Evolutionary conservation across 2,113 vertebrate species (phyloP).

Genomic region (Oryctolagus cuniculus): mOryCun1.1 NC_091453.1:79108001-79108500

Average conservation of each 20-base stretch:
- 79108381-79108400: slow-evolving; percentile 44
- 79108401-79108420: background rate
- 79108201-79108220: background rate
- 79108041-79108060: background rate
- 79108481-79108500: slow-evolving; percentile 32
- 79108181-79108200: background rate
- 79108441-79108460: background rate
- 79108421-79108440: slow-evolving; percentile 8
- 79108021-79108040: background rate
- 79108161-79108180: background rate
- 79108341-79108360: background rate
- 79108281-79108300: background rate
- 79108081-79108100: background rate
- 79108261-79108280: background rate
- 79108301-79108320: background rate
- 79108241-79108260: background rate
- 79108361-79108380: slow-evolving; percentile 14
- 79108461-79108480: background rate
- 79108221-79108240: background rate
- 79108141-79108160: background rate
- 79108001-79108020: slow-evolving; percentile 8
- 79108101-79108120: background rate
- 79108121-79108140: slow-evolving; percentile 26
- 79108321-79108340: background rate
- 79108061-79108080: background rate